phyloP scores from a whole-genome alignment of 2,888 invertebrate species.

The Baccha elongata region DNA sequence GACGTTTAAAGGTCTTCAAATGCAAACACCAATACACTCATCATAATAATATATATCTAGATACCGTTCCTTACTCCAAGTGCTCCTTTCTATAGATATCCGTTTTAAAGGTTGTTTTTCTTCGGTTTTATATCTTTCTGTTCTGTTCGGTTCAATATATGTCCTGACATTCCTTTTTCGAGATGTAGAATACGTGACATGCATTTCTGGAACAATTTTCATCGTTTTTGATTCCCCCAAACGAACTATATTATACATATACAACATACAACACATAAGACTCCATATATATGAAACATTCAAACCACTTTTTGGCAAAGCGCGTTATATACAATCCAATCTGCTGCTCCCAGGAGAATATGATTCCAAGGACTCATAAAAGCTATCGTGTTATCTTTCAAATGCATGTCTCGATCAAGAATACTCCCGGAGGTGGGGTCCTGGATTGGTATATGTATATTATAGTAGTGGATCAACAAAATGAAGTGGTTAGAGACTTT shows the following conservation, averaged over 20 bases:
- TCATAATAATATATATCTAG: neutral
- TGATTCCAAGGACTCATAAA: slow-evolving; percentile 58
- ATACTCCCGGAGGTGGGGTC: too few relatives aligned
- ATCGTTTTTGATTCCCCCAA: slow-evolving; percentile 50
- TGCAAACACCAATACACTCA: slow-evolving; percentile 31
- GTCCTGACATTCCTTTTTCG: slow-evolving; percentile 65
- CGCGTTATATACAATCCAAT: slow-evolving; percentile 34
- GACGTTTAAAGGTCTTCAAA: neutral
- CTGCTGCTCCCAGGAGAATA: slow-evolving; percentile 38
- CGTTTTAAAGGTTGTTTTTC: slow-evolving; percentile 60
- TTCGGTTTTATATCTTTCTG: slow-evolving; percentile 10
- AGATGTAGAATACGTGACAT: slow-evolving; percentile 71
- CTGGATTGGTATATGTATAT: slow-evolving; percentile 13
- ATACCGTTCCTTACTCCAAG: slow-evolving; percentile 30
- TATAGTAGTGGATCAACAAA: slow-evolving; percentile 17
- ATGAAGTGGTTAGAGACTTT: slow-evolving; percentile 46
- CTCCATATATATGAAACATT: slow-evolving; percentile 10
- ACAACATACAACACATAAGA: slow-evolving; percentile 21
- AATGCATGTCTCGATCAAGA: slow-evolving; percentile 56
- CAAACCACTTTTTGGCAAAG: slow-evolving; percentile 17
- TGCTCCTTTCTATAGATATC: slow-evolving; percentile 34
- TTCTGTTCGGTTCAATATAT: slow-evolving; percentile 34
- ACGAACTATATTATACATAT: neutral
- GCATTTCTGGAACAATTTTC: slow-evolving; percentile 63
- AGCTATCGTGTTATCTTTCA: slow-evolving; percentile 64